Evolutionary conservation across 2,797 vertebrate genomes (phyloP).

Genomic region (Loriculus beryllinus): DNA sequence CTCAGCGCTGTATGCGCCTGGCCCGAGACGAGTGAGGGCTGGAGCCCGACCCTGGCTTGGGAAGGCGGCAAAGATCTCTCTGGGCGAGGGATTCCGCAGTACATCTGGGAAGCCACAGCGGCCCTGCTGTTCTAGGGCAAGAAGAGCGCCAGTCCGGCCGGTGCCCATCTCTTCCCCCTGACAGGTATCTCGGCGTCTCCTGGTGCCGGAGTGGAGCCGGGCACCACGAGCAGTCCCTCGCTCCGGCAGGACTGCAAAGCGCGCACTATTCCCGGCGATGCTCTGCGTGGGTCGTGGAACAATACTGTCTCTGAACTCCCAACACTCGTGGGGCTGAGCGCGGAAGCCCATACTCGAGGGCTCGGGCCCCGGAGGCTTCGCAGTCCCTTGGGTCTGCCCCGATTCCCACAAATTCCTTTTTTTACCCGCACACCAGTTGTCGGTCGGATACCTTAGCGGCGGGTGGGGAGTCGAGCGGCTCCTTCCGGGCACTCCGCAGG

Average conservation of each 20-base stretch:
- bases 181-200: neutral
- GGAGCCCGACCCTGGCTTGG: neutral
- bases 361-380: neutral
- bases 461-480: rapidly evolving
- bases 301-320: neutral
- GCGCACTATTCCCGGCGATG: rapidly evolving
- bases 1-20: neutral
- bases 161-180: neutral
- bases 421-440: neutral
- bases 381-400: neutral
- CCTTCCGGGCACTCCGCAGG: neutral
- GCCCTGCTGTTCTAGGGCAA: neutral
- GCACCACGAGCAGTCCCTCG: neutral
- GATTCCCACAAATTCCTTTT: too few relatives aligned
- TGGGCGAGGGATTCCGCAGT: rapidly evolving
- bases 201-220: neutral
- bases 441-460: neutral
- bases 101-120: neutral
- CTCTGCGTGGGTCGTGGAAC: rapidly evolving
- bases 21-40: neutral
- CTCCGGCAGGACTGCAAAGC: neutral
- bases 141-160: rapidly evolving
- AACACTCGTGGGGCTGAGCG: rapidly evolving
- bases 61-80: too few relatives aligned
- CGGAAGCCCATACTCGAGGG: neutral